Conservation (phyloP, 2,888 invertebrate species). For the Drosophila quasianomalipes region DNA sequence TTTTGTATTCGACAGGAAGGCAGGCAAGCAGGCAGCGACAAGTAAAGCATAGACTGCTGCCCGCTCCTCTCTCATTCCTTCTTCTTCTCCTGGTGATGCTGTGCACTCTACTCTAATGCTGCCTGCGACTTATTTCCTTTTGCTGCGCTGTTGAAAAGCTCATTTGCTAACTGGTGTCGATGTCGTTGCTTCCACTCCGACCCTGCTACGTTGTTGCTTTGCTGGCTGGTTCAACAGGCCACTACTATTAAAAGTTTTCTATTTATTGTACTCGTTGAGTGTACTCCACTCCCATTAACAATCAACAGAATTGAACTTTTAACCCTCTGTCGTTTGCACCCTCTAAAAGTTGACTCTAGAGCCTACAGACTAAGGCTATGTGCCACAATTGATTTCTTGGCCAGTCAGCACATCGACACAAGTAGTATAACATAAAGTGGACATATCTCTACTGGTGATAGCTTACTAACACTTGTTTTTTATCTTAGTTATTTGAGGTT, state of each 20-base stretch:
- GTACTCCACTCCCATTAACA: constrained; percentile 47
- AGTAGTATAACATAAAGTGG: not conserved
- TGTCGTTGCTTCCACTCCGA: constrained; percentile 19
- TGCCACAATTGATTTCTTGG: not conserved
- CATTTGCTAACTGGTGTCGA: constrained; percentile 23
- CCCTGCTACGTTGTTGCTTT: constrained; percentile 32
- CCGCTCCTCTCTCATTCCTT: constrained; percentile 24
- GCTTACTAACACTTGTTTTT: not conserved
- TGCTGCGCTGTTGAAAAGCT: constrained; percentile 39
- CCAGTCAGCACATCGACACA: not conserved
- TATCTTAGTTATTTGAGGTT: not conserved
- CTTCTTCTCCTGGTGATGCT: constrained; percentile 29
- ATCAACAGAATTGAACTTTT: constrained; percentile 69
- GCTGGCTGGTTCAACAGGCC: constrained; percentile 79
- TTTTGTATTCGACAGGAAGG: constrained; percentile 34
- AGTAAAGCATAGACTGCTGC: constrained; percentile 19
- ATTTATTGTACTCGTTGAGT: constrained; percentile 43
- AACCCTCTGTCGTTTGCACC: constrained; percentile 23
- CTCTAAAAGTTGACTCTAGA: not conserved
- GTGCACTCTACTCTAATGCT: constrained; percentile 8
- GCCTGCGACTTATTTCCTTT: constrained; percentile 29
- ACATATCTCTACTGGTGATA: not conserved
- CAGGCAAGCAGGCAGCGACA: constrained; percentile 10
- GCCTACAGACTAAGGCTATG: not conserved
- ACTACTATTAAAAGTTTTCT: constrained; percentile 69